Conservation (phyloP, 2,797 vertebrate species). For the Mormyrops attenuatus region DNA sequence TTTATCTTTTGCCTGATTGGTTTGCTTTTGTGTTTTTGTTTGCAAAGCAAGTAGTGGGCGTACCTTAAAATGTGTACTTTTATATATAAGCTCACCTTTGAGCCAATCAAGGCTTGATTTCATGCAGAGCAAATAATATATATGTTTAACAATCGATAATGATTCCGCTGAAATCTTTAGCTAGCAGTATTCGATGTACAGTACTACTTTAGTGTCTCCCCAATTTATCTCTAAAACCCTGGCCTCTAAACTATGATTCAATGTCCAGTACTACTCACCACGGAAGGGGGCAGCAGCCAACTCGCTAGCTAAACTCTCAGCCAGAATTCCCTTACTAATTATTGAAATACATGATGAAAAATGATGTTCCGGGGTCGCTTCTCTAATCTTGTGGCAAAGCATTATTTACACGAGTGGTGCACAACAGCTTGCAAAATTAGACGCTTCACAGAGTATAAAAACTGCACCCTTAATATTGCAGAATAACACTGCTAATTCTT, state of each 20-base stretch:
- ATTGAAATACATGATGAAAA: not conserved
- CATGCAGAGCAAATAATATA: not conserved
- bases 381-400: not conserved
- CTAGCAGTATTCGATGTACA: not conserved
- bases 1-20: not conserved
- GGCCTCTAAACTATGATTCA: not conserved
- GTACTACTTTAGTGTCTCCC: not conserved
- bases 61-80: not conserved
- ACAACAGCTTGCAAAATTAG: slow-evolving; percentile 6
- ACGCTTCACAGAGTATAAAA: not conserved
- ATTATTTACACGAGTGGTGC: not conserved
- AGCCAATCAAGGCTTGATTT: not conserved
- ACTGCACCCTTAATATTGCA: not conserved
- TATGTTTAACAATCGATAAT: not conserved
- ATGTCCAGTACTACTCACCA: not conserved
- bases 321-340: not conserved
- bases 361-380: not conserved
- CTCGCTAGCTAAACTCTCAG: not conserved
- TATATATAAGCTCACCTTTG: not conserved
- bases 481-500: slow-evolving; percentile 5
- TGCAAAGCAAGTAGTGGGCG: not conserved
- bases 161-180: not conserved
- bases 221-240: not conserved
- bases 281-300: not conserved
- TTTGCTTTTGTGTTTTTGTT: not conserved